Evolutionary conservation across 1,140 invertebrate genomes (phyloP).

Genomic region (Drosophila asahinai): DNA sequence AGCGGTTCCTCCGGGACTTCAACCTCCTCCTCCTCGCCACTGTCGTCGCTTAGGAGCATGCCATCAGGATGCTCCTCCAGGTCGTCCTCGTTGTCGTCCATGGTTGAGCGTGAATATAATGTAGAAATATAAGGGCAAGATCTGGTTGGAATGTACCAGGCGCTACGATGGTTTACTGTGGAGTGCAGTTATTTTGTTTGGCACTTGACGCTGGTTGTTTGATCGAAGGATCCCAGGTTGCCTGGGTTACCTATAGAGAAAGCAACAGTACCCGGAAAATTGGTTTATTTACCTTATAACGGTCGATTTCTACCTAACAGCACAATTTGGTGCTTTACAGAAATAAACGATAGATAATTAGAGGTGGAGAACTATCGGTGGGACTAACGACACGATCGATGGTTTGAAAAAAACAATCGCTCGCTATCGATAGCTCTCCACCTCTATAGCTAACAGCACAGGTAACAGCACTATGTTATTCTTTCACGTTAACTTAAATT

Average conservation of each 20-base stretch:
- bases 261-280: background rate
- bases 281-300: background rate
- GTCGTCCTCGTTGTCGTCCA: conserved; percentile 65
- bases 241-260: background rate
- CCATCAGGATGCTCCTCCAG: conserved; percentile 36
- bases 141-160: background rate
- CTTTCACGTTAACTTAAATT: too few species aligned
- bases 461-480: too few species aligned
- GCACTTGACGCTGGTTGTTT: conserved; percentile 3
- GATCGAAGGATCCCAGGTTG: conserved; percentile 26
- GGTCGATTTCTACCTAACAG: too few species aligned
- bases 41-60: conserved; percentile 26
- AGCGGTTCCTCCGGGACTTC: conserved; percentile 1
- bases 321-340: too few species aligned
- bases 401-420: too few species aligned
- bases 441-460: too few species aligned
- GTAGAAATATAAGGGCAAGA: background rate
- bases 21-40: conserved; percentile 37
- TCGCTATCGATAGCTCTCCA: too few species aligned
- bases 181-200: background rate
- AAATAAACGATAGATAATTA: too few species aligned
- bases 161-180: too few species aligned
- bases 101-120: conserved; percentile 9
- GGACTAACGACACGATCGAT: too few species aligned
- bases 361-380: too few species aligned